Evolutionary conservation across 2,113 vertebrate genomes (phyloP).

Genomic region (Tiliqua scincoides): DNA sequence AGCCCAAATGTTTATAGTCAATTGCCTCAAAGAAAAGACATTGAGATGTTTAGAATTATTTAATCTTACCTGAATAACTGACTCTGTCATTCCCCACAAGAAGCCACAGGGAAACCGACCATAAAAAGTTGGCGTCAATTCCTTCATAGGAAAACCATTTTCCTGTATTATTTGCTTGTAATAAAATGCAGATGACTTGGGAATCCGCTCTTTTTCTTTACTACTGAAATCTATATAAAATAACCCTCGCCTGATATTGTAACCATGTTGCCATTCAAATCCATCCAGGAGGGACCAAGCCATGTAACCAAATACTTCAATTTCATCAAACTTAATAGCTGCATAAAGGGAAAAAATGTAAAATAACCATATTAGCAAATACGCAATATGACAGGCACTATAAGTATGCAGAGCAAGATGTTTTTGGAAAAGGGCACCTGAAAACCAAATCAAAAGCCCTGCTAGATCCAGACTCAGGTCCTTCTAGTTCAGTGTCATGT

Average conservation of each 20-base stretch:
- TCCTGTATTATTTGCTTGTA: conserved; percentile 84
- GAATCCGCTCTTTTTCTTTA: conserved; percentile 79
- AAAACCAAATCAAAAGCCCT: not conserved
- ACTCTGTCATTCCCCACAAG: conserved; percentile 92
- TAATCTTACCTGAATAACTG: conserved; percentile 85
- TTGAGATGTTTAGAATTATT: not conserved
- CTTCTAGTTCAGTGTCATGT: too few species aligned
- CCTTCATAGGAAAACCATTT: conserved; percentile 83
- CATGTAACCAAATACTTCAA: conserved; percentile 89
- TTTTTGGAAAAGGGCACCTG: not conserved
- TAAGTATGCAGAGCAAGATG: not conserved
- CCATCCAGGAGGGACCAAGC: conserved; percentile 95
- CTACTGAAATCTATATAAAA: conserved; percentile 90
- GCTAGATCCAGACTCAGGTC: too few species aligned
- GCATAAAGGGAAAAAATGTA: conserved; percentile 25
- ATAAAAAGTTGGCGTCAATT: conserved; percentile 67
- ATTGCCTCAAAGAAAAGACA: not conserved
- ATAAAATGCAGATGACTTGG: conserved; percentile 90
- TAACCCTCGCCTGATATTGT: conserved; percentile 85
- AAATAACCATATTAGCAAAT: not conserved
- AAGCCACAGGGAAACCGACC: conserved; percentile 91
- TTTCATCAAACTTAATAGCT: conserved; percentile 86
- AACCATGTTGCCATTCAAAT: conserved; percentile 92
- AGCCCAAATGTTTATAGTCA: not conserved
- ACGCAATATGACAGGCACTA: not conserved